Conservation (phyloP, 2,888 invertebrate species). For the Arenicola marina region DNA sequence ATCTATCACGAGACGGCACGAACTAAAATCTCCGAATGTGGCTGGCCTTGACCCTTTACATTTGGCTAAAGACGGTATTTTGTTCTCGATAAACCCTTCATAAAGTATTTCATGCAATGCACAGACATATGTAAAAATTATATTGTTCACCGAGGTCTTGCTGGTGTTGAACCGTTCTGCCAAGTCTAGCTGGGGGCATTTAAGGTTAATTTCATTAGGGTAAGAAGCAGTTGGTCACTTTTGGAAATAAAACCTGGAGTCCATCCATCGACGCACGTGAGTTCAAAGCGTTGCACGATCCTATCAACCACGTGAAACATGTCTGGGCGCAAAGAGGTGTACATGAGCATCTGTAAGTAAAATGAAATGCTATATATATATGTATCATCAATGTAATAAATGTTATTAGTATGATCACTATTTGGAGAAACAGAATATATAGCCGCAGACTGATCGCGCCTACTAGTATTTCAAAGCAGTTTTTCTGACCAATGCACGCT, state of each 20-base stretch:
- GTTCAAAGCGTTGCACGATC: neutral
- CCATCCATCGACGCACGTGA: neutral
- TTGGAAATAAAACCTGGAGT: neutral
- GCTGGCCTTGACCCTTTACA: conserved; percentile 9
- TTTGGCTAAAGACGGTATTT: conserved; percentile 8
- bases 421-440: no score
- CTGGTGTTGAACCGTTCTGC: neutral
- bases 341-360: no score
- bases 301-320: neutral
- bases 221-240: neutral
- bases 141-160: neutral
- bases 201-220: neutral
- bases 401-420: no score
- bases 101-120: neutral
- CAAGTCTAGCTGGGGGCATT: neutral
- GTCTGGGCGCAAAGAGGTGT: no score
- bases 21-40: conserved; percentile 10
- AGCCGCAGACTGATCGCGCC: no score
- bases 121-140: neutral
- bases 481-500: no score
- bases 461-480: no score
- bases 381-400: no score
- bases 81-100: neutral
- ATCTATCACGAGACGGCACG: conserved; percentile 9
- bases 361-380: no score